A percentile compares a stretch with the other conserved stretches of the same genome.
Evolutionary conservation across 2,113 vertebrate genomes (phyloP).

Genomic region (Oncorhynchus nerka): DNA sequence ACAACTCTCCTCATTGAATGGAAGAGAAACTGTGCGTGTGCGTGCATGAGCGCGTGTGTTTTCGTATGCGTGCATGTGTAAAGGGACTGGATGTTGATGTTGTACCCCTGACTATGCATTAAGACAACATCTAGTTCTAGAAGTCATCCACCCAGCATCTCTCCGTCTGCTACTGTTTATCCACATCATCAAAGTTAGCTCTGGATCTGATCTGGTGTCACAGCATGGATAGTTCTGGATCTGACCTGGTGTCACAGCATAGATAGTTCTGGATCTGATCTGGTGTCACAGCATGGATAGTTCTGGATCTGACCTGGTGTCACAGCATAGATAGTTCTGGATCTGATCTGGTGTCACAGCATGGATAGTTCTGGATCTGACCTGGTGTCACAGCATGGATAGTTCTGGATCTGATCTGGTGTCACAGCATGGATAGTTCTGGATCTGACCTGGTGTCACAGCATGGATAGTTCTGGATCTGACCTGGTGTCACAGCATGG

Average conservation of each 20-base stretch:
- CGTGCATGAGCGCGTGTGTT: neutral
- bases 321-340: too few species aligned
- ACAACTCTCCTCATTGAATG: neutral
- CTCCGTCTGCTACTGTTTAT: constrained; percentile 5
- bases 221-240: neutral
- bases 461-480: too few species aligned
- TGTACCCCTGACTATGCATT: constrained; percentile 20
- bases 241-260: neutral
- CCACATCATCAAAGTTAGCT: constrained; percentile 26
- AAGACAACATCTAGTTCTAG: constrained; percentile 33
- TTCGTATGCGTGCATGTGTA: constrained; percentile 16
- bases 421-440: too few species aligned
- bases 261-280: too few species aligned
- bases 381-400: too few species aligned
- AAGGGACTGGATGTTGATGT: constrained; percentile 44
- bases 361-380: too few species aligned
- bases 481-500: too few species aligned
- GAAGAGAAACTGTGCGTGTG: neutral
- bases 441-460: too few species aligned
- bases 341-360: too few species aligned
- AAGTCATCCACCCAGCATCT: constrained; percentile 35
- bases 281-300: neutral
- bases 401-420: too few species aligned
- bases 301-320: neutral
- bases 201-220: neutral